phyloP scores from a whole-genome alignment of 2,797 vertebrate genomes.

The Molossus molossus region DNA sequence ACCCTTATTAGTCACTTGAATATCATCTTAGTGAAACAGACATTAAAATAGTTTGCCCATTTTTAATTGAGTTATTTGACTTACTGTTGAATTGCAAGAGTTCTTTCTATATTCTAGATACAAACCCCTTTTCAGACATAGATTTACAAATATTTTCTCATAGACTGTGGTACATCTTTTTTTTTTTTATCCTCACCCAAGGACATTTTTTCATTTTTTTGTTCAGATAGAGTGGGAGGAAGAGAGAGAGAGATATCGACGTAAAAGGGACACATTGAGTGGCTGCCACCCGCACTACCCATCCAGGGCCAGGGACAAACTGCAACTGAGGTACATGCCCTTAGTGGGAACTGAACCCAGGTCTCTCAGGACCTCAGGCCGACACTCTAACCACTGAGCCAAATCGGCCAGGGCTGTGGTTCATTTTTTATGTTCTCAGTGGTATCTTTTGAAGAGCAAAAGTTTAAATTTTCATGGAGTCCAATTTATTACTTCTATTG shows the following conservation, averaged over 20 bases:
- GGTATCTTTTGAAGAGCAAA: conserved; percentile 23
- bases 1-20: not conserved
- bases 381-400: too few species aligned
- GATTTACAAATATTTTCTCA: conserved; percentile 34
- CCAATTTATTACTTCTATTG: conserved; percentile 15
- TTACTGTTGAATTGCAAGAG: not conserved
- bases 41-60: conserved; percentile 20
- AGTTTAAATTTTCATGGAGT: conserved; percentile 50
- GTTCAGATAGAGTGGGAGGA: too few species aligned
- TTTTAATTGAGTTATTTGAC: conserved; percentile 41
- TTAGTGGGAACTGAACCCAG: too few species aligned
- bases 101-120: conserved; percentile 22
- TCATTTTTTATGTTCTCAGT: conserved; percentile 31
- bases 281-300: too few species aligned
- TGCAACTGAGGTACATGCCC: too few species aligned
- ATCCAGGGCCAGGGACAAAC: too few species aligned
- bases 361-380: too few species aligned
- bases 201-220: too few species aligned
- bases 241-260: too few species aligned
- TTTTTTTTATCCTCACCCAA: too few species aligned
- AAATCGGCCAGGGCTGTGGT: too few species aligned
- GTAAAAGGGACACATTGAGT: too few species aligned
- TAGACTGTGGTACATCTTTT: conserved; percentile 1
- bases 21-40: conserved; percentile 36
- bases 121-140: not conserved